Evolutionary conservation across 2,797 vertebrate species (phyloP).

Genomic region (Acanthis flammea): DNA sequence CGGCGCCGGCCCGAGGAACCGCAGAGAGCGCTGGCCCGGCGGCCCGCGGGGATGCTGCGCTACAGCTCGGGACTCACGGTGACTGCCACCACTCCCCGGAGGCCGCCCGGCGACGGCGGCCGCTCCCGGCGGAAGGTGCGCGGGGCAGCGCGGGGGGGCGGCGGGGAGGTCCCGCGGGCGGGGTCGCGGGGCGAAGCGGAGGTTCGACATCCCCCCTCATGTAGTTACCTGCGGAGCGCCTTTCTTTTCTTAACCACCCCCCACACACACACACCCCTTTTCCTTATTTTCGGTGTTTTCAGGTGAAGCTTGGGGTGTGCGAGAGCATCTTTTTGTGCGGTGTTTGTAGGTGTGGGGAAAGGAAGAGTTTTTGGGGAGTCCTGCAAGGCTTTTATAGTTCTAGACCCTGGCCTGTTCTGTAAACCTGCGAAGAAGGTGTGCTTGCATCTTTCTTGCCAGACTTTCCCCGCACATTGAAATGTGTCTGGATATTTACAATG

Average conservation of each 20-base stretch:
- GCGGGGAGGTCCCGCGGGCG: not conserved
- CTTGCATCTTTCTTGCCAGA: too few relatives aligned
- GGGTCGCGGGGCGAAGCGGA: not conserved
- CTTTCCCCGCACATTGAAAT: not conserved
- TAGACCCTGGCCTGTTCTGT: not conserved
- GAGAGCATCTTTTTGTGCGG: not conserved
- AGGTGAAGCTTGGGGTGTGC: not conserved
- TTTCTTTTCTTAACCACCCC: too few relatives aligned
- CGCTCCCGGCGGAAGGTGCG: conserved; percentile 65
- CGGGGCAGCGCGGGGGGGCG: not conserved
- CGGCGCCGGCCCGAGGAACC: not conserved
- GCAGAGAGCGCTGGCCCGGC: not conserved
- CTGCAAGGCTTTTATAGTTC: not conserved
- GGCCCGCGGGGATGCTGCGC: conserved; percentile 64
- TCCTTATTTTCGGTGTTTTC: not conserved
- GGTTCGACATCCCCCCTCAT: fast-evolving
- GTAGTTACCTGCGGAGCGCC: not conserved
- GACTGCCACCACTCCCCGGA: conserved; percentile 48
- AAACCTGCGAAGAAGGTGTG: not conserved
- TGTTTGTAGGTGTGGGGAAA: not conserved
- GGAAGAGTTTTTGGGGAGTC: not conserved
- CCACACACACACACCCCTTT: fast-evolving
- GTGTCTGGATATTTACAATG: not conserved
- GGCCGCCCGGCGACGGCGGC: not conserved
- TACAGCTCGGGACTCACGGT: conserved; percentile 71